phyloP scores from a whole-genome alignment of 2,113 vertebrate species.

The Copsychus sechellarum region DNA sequence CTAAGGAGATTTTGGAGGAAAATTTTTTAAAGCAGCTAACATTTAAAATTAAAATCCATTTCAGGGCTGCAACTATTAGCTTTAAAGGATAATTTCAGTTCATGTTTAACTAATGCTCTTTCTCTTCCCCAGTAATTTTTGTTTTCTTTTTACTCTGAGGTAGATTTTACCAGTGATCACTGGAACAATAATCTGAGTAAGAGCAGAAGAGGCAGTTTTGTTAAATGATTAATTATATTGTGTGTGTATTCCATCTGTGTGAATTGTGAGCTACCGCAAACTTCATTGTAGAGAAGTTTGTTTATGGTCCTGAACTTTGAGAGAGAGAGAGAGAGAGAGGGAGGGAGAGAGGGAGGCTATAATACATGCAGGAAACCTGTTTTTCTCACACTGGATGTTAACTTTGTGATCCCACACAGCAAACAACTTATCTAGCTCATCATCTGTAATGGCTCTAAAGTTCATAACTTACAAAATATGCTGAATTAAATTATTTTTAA shows the following conservation, averaged over 20 bases:
- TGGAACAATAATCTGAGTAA: neutral
- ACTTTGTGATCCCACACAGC: slow-evolving; percentile 9
- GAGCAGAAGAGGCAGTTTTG: neutral
- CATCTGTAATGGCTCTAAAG: neutral
- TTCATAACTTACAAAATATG: neutral
- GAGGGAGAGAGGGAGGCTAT: neutral
- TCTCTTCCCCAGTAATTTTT: neutral
- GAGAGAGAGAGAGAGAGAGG: slow-evolving; percentile 27
- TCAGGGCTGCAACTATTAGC: neutral
- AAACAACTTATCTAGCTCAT: slow-evolving; percentile 18
- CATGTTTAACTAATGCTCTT: neutral
- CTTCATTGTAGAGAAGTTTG: slow-evolving; percentile 28
- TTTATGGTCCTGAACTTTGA: slow-evolving; percentile 27
- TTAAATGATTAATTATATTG: slow-evolving; percentile 23
- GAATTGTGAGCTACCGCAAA: neutral
- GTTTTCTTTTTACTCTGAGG: neutral
- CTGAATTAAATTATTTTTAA: neutral
- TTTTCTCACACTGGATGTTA: slow-evolving; percentile 56
- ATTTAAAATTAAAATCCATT: neutral
- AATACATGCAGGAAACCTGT: slow-evolving; percentile 46
- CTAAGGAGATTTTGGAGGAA: neutral
- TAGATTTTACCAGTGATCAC: neutral
- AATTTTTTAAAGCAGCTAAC: neutral
- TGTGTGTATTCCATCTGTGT: slow-evolving; percentile 1
- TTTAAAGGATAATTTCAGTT: neutral